Conservation (phyloP, 2,888 invertebrate genomes). For the Acanthoscelides obtectus region DNA sequence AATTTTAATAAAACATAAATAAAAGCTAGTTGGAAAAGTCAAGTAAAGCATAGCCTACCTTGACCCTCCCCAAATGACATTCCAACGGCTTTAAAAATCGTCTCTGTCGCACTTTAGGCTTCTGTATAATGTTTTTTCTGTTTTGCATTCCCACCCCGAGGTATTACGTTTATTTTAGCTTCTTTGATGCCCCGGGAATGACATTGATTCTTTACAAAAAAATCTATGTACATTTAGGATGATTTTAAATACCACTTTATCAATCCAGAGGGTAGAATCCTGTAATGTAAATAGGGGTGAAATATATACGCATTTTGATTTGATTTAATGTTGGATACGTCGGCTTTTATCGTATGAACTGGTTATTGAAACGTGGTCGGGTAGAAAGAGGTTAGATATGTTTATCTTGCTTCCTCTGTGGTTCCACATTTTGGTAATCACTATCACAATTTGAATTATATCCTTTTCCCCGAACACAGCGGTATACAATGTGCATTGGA, state of each 20-base stretch:
- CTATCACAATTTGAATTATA: neutral
- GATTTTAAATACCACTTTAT: neutral
- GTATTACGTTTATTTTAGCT: neutral
- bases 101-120: constrained; percentile 6
- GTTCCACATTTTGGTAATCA: neutral
- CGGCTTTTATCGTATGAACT: neutral
- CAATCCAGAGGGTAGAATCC: neutral
- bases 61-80: constrained; percentile 30
- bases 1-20: neutral
- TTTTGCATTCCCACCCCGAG: neutral
- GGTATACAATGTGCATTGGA: neutral
- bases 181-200: neutral
- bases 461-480: neutral
- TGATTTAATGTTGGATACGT: neutral
- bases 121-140: neutral
- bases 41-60: neutral
- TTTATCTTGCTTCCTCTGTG: neutral
- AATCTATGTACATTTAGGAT: no score
- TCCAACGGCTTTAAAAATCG: constrained; percentile 31
- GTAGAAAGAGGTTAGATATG: neutral
- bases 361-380: neutral
- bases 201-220: neutral
- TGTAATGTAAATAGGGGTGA: no score
- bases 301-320: neutral
- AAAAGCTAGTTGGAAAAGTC: neutral